Percentiles rank a stretch among this genome's conserved stretches.
Conservation (phyloP, 1,140 invertebrate species). For the Leptoteleia sp. region DNA sequence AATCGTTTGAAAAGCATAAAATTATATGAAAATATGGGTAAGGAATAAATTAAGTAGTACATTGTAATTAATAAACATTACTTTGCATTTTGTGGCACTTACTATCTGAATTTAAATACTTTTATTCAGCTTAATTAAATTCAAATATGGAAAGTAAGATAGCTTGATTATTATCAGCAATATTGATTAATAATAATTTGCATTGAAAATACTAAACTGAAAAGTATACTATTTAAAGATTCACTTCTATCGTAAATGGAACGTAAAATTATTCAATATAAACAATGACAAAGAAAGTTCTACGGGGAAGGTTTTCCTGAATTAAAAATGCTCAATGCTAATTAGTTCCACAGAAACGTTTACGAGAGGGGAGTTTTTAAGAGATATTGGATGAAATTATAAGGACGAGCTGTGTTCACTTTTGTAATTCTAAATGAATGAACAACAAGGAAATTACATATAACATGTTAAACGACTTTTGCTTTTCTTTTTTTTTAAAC, state of each 20-base stretch:
- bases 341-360: conserved; percentile 76
- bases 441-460: conserved; percentile 75
- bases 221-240: too few relatives aligned
- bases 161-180: too few relatives aligned
- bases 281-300: conserved; percentile 32
- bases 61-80: too few relatives aligned
- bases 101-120: too few relatives aligned
- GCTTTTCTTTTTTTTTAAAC: conserved; percentile 33
- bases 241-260: background rate
- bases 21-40: too few relatives aligned
- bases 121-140: too few relatives aligned
- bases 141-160: too few relatives aligned
- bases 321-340: conserved; percentile 80
- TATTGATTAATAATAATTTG: too few relatives aligned
- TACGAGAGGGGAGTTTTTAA: conserved; percentile 40
- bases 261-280: conserved; percentile 35
- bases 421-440: conserved; percentile 77
- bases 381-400: conserved; percentile 52
- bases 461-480: conserved; percentile 66
- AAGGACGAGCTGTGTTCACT: conserved; percentile 49
- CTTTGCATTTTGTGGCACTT: too few relatives aligned
- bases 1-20: too few relatives aligned
- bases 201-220: too few relatives aligned
- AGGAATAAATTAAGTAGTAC: too few relatives aligned
- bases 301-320: conserved; percentile 68